These are phyloP conservation scores for Kryptolebias ocellatus DNA, from an alignment of 2,797 vertebrate genomes.

Conservation along the genomic window DNA sequence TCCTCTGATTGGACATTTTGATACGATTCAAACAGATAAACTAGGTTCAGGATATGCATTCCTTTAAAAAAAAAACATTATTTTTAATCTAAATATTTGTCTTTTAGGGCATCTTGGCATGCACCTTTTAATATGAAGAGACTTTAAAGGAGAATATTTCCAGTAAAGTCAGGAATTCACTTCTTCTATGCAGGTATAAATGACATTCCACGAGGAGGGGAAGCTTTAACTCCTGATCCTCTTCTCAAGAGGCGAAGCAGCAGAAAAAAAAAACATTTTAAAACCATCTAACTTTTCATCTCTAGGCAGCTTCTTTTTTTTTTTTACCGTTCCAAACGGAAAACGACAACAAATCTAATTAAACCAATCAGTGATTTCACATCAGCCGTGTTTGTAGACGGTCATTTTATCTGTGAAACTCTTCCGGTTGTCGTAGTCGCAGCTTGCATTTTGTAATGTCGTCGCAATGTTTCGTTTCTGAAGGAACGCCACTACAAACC, in stretches of 20 bases:
- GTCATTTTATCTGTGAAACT: conserved; percentile 67
- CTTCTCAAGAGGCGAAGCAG: conserved; percentile 30
- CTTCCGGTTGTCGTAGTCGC: conserved; percentile 49
- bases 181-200: conserved; percentile 68
- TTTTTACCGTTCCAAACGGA: conserved; percentile 20
- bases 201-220: conserved; percentile 76
- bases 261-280: conserved; percentile 35
- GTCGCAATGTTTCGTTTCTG: conserved; percentile 48
- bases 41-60: not conserved
- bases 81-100: not conserved
- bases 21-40: conserved; percentile 4
- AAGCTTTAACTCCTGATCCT: conserved; percentile 63
- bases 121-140: no score
- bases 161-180: conserved; percentile 50
- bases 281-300: conserved; percentile 20
- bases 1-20: conserved; percentile 27
- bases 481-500: conserved; percentile 51
- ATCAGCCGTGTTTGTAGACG: conserved; percentile 60
- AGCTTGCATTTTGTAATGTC: conserved; percentile 69
- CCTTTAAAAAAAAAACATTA: no score
- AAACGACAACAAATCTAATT: conserved; percentile 30
- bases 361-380: conserved; percentile 30
- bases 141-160: not conserved
- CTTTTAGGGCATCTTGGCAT: no score
- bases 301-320: conserved; percentile 74